Base-by-base conservation (phyloP, 2,113 vertebrate genomes). In the Ceyx cyanopectus region DNA sequence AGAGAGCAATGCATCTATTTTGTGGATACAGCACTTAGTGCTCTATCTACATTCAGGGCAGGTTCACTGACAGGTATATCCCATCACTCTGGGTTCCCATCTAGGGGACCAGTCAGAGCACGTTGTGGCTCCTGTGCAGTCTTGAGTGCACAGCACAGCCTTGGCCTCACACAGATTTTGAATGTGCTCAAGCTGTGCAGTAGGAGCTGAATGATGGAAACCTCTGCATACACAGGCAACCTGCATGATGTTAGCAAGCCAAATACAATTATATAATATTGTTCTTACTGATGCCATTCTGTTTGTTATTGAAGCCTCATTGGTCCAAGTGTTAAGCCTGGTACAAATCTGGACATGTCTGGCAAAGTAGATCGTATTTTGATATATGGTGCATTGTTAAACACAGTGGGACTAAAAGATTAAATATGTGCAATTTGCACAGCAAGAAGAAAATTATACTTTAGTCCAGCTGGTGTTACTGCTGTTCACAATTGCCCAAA, bases 81-180 rank as follows among this genome's bases (percentile, higher is more conserved):
- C 78, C 57, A 46, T 19, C 0, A 0, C 45, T 40, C 32, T 19
- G 24, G 8, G 63, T 27, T 77, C 51, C 20, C 50, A 21, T 18
- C 20, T 26, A 20, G 26, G 40, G 11, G 14, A 66, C 26, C 1
- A 0, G 30, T 29, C 2, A 1, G 51, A 37, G 40, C 0, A 0
- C 7, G 40, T n/a, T 7, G 41, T 41, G 41, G 41, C 69, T 81
- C n/a, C 63, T 56, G 26, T 18, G 46, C 51, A 50, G 74, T 18
- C 14, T 74, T 13, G n/a, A 7, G 41, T 17, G 30, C 17, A 26
- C 13, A 22, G 41, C 56, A 43, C 27, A 60, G 40, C 40, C 88
- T 70, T 32, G 30, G 75, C 68, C 68, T 88, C 68, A 11, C 34
- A 13, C 51, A 9, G 51, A 6, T 51, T 17, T 56, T 50, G 46